Evolutionary conservation across 2,888 invertebrate species (phyloP).

Genomic region (Cylindroiulus punctatus): DNA sequence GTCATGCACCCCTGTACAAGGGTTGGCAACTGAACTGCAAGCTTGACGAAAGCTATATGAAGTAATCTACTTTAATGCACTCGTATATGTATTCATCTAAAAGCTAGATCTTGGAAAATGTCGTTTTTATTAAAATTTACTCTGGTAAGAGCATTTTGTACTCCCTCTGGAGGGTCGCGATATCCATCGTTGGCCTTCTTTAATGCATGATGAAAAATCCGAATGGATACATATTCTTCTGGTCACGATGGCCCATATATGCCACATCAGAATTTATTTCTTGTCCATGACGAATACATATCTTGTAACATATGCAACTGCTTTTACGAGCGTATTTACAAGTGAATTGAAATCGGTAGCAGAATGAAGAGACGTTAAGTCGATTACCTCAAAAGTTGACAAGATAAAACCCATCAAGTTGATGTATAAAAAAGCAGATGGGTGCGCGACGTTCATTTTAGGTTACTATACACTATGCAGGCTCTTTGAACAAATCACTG

Average conservation of each 20-base stretch:
- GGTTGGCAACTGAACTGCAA: not conserved
- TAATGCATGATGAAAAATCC: constrained; percentile 21
- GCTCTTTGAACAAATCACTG: not conserved
- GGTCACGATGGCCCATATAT: not conserved
- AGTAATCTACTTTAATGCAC: not conserved
- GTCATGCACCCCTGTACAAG: no score
- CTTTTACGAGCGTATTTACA: not conserved
- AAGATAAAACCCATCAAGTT: not conserved
- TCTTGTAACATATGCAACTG: no score
- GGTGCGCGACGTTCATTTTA: not conserved
- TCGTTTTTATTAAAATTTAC: not conserved
- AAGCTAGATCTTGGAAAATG: not conserved
- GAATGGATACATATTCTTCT: not conserved
- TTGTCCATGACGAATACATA: not conserved
- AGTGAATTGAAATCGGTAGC: not conserved
- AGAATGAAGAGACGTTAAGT: not conserved
- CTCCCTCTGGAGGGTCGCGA: not conserved
- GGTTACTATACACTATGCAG: not conserved
- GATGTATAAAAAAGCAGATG: not conserved
- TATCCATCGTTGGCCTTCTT: not conserved
- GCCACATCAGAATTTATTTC: not conserved
- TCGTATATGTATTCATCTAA: not conserved
- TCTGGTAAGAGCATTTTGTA: not conserved
- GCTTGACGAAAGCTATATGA: not conserved
- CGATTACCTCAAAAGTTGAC: constrained; percentile 21